Percentiles rank a stretch among this genome's conserved stretches.
Evolutionary conservation across 2,888 invertebrate genomes (phyloP).

Genomic region (Macrophya annulata): DNA sequence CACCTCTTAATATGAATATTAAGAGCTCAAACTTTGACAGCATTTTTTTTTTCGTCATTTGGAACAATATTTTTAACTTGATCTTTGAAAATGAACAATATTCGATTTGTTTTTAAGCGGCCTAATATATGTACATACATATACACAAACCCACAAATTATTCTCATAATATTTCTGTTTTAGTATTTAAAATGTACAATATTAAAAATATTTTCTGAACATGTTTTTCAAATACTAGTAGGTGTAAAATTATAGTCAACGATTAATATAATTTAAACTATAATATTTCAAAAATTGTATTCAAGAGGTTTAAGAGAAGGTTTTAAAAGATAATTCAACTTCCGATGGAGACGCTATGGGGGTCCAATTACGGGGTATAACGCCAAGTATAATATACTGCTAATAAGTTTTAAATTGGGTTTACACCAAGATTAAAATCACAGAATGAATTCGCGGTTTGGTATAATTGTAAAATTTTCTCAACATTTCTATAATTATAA

Average conservation of each 20-base stretch:
- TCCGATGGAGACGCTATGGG: background rate
- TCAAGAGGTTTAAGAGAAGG: background rate
- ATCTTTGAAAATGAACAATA: too few species aligned
- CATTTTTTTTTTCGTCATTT: too few species aligned
- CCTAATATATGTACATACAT: too few species aligned
- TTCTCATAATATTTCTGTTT: too few species aligned
- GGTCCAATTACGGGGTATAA: slow-evolving; percentile 11
- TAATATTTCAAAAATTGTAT: background rate
- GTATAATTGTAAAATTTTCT: background rate
- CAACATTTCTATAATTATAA: background rate
- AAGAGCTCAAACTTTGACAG: too few species aligned
- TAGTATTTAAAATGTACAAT: background rate
- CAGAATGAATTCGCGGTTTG: background rate
- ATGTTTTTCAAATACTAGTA: too few species aligned
- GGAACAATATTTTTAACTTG: too few species aligned
- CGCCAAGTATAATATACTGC: slow-evolving; percentile 3
- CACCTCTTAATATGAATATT: too few species aligned
- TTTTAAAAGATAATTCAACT: background rate
- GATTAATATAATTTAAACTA: background rate
- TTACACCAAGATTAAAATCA: background rate
- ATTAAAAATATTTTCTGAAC: background rate
- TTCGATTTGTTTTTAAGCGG: too few species aligned
- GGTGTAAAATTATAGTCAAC: too few species aligned
- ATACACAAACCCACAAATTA: too few species aligned
- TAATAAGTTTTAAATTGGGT: slow-evolving; percentile 11